These are phyloP conservation scores for Microplitis demolitor DNA, from an alignment of 1,140 invertebrate genomes.

Conservation along the genomic window DNA sequence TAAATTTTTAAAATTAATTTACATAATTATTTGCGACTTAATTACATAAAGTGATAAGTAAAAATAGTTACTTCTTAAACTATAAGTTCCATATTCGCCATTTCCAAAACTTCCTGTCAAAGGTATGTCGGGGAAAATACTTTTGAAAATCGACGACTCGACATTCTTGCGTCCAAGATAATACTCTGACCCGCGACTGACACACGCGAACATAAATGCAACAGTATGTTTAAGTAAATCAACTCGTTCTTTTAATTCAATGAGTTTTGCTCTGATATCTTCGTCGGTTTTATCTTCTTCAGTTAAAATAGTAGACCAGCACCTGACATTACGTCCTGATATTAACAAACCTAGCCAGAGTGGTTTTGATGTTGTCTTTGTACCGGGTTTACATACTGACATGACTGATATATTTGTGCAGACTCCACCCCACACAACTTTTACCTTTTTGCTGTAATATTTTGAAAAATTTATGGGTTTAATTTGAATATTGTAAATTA, in stretches of 20 bases:
- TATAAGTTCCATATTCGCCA: constrained; percentile 64
- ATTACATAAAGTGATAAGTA: background rate
- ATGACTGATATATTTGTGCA: constrained; percentile 32
- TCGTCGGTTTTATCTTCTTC: constrained; percentile 33
- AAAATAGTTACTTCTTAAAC: background rate
- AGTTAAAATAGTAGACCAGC: constrained; percentile 50
- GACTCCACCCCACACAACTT: constrained; percentile 41
- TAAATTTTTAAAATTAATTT: background rate
- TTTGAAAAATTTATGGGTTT: background rate
- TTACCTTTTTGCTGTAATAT: constrained; percentile 23
- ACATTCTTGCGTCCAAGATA: constrained; percentile 55
- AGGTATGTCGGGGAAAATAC: constrained; percentile 65
- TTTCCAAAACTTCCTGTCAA: constrained; percentile 67
- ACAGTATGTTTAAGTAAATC: constrained; percentile 51
- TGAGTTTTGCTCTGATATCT: constrained; percentile 38
- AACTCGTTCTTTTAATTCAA: constrained; percentile 37
- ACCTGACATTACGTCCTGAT: constrained; percentile 40
- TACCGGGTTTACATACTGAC: constrained; percentile 11
- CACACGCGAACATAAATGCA: constrained; percentile 68
- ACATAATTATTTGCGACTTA: background rate
- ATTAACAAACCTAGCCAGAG: constrained; percentile 41
- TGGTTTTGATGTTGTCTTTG: constrained; percentile 14
- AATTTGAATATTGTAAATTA: no score
- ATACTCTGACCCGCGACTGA: constrained; percentile 57
- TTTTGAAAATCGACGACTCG: constrained; percentile 65